Evolutionary conservation across 2,888 invertebrate species (phyloP), one percentile per base, ranked within the genome.

Genomic region (Augiades crinisus): DNA sequence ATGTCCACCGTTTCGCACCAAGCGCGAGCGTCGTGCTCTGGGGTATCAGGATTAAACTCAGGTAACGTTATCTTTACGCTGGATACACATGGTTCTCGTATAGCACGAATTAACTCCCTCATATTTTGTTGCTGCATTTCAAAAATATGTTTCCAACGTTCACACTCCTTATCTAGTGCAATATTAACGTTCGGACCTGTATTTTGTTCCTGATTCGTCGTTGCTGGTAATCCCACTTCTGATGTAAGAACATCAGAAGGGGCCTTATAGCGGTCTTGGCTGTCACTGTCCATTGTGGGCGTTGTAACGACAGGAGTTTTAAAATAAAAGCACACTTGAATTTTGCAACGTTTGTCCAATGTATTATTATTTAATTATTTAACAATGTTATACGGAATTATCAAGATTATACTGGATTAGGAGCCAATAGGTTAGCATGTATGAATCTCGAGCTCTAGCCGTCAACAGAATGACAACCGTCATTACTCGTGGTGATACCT

Each of bases 1-100:
- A 60, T 6, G 22, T 58, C 58, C 1, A 43, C 56, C 0, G 55
- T 56, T 7, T 43, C 37, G 14, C 54, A 56, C 57, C 59, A 57
- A 2, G 54, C 40, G 3, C 43, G 36, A 7, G 56, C 53, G 13
- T 54, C 53, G 7, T 16, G 8, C 6, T 59, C 59, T 16, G 1
- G n/a, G 21, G 14, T 33, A 5, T 57, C 57, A 12, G 53, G 53
- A 43, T 51, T 47, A 34, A 55, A 58, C 30, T 56, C 56, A 5
- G 55, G 55, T 40, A 55, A 24, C 6, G 24, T 40, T 5, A 53
- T 14, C 13, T 44, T 30, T 10, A 14, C 2, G 12, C 13, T 13
- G 1, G 33, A 14, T 1, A 5, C 14, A 2, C 14, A 13, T 3
- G 33, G 33, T 5, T 33, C 14, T 4, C 4, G 13, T 14, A 33